A percentile compares a stretch with the other conserved stretches of the same genome.
These are phyloP conservation scores for Callorhinus ursinus DNA, from an alignment of 2,113 vertebrate species.

Conservation along the genomic window DNA sequence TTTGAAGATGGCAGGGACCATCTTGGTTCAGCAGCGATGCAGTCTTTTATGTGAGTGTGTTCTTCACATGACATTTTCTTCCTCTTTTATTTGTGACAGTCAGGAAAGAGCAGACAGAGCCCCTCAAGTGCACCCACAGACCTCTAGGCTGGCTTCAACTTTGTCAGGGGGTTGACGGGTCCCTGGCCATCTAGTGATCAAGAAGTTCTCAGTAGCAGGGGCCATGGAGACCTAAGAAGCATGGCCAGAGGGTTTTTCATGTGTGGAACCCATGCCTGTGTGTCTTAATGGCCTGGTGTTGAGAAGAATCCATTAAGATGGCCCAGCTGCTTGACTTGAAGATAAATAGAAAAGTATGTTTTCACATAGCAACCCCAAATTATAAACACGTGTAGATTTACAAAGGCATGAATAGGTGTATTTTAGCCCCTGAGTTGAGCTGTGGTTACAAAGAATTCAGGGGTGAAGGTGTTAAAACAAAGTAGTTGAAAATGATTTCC, in stretches of 20 bases:
- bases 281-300: slow-evolving; percentile 2
- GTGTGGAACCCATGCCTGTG: background rate
- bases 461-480: slow-evolving; percentile 80
- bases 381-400: slow-evolving; percentile 65
- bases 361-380: slow-evolving; percentile 67
- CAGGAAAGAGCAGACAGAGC: background rate
- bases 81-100: background rate
- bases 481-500: slow-evolving; percentile 77
- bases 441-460: slow-evolving; percentile 73
- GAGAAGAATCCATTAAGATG: slow-evolving; percentile 61
- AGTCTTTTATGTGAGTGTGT: background rate
- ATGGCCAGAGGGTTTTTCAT: background rate
- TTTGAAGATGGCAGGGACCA: background rate
- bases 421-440: slow-evolving; percentile 62
- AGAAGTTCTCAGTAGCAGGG: background rate
- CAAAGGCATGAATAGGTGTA: slow-evolving; percentile 70
- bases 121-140: background rate
- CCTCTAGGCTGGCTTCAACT: background rate
- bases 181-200: background rate
- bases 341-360: slow-evolving; percentile 68
- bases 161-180: background rate
- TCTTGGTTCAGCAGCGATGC: background rate
- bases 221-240: background rate
- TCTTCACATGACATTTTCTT: background rate
- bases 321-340: slow-evolving; percentile 54